Base-by-base conservation (phyloP, 2,113 vertebrate genomes). In the Prinia subflava region DNA sequence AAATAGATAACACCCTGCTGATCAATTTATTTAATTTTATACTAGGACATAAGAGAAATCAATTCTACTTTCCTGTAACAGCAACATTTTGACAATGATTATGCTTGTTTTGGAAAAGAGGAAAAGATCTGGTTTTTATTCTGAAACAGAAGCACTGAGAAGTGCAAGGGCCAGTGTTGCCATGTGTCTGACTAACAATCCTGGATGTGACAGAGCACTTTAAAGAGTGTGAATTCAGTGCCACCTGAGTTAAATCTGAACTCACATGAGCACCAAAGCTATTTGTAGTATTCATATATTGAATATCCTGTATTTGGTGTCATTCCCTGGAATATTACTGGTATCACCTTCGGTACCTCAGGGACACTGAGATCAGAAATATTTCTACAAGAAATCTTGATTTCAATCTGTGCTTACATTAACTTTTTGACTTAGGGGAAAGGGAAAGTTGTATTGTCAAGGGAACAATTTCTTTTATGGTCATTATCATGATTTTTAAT, bases 281-380 rank as follows among this genome's bases (percentile, higher is more conserved):
- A 56, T 47, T 3, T 0, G 6, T 28, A 74, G 27, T 28, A 56
- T 15, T 55, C 23, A 55, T 23, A 39, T 17, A 53, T 0, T 47
- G 28, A 74, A 47, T 64, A 55, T 28, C 19, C n/a, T 55, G 0
- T 33, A 56, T 47, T 73, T 62, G 22, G 22, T 9, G 5, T 31
- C 0, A 44, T 21, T 59, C 16, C 17, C 55, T 35, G 28, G 15
- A 74, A 31, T 62, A 39, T 52, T 33, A 62, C 7, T 50, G 75
- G 22, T 27, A 87, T 77, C 46, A 70, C 25, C 14, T 57, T 77
- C 55, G 67, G 46, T 24, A 89, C 30, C 50, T 80, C 57, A 91
- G 37, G 50, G 46, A 57, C 23, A 49, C 27, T 7, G 35, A 55
- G 25, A 62, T 57, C 24, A 64, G 11, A 23, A 47, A 77, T 11